Evolutionary conservation across 2,113 vertebrate species (phyloP).

Genomic region (Malurus melanocephalus): DNA sequence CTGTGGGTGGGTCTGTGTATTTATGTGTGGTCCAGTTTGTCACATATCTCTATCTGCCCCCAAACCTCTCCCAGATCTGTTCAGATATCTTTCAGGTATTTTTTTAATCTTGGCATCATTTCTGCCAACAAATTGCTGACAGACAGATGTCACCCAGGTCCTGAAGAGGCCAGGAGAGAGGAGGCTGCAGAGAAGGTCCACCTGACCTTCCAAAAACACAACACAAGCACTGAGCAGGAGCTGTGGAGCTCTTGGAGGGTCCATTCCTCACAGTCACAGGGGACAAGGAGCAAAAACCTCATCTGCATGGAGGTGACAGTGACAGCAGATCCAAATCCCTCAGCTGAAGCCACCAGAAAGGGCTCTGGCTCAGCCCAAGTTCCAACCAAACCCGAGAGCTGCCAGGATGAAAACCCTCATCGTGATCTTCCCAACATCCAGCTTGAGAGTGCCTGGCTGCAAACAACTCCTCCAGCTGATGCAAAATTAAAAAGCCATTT

Average conservation of each 20-base stretch:
- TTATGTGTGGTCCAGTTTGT: background rate
- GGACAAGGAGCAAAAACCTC: background rate
- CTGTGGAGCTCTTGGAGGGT: background rate
- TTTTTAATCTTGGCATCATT: background rate
- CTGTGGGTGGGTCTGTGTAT: background rate
- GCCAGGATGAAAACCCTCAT: accelerated
- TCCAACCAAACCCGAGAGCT: background rate
- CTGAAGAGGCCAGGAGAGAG: background rate
- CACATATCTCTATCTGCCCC: background rate
- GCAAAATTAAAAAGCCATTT: conserved; percentile 50
- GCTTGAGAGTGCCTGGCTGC: background rate
- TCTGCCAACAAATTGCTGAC: background rate
- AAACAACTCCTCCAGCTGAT: background rate
- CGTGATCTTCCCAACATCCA: background rate
- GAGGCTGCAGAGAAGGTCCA: background rate
- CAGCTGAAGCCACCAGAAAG: background rate
- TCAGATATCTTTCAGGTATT: background rate
- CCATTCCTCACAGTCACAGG: accelerated
- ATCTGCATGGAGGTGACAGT: accelerated
- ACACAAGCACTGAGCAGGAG: accelerated
- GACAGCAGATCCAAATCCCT: background rate
- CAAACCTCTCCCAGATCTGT: background rate
- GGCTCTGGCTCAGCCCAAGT: background rate
- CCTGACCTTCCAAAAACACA: background rate
- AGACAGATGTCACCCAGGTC: background rate